Conservation (phyloP, 2,797 vertebrate genomes). For the Margarornis squamiger region DNA sequence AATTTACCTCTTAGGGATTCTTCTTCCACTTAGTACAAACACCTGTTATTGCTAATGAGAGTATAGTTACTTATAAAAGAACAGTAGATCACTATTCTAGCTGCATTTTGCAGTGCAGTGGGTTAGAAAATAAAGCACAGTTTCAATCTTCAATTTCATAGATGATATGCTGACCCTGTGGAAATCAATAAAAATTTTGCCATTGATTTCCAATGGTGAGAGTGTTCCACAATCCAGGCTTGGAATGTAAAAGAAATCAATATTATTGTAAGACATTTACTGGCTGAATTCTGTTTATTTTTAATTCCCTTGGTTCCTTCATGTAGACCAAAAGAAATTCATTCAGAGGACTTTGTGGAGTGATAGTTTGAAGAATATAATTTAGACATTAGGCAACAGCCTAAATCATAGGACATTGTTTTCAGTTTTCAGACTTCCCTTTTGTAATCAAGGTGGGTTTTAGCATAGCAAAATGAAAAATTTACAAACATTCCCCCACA, state of each 20-base stretch:
- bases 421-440: not conserved
- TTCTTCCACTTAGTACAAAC: not conserved
- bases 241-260: slow-evolving; percentile 23
- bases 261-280: slow-evolving; percentile 31
- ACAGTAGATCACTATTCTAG: not conserved
- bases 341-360: not conserved
- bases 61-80: not conserved
- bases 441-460: not conserved
- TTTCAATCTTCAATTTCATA: not conserved
- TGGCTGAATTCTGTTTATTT: slow-evolving; percentile 15
- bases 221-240: not conserved
- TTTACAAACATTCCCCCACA: not conserved
- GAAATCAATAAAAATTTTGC: slow-evolving; percentile 39
- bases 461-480: not conserved
- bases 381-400: not conserved
- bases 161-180: not conserved
- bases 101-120: not conserved
- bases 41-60: not conserved
- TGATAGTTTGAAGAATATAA: not conserved
- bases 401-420: not conserved
- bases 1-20: not conserved
- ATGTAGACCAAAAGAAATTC: not conserved
- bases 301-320: not conserved
- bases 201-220: slow-evolving; percentile 37
- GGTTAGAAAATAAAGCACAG: slow-evolving; percentile 9